Percentiles rank a stretch among this genome's conserved stretches.
Conservation (phyloP, 2,797 vertebrate genomes). For the Hoplostethus mediterraneus region DNA sequence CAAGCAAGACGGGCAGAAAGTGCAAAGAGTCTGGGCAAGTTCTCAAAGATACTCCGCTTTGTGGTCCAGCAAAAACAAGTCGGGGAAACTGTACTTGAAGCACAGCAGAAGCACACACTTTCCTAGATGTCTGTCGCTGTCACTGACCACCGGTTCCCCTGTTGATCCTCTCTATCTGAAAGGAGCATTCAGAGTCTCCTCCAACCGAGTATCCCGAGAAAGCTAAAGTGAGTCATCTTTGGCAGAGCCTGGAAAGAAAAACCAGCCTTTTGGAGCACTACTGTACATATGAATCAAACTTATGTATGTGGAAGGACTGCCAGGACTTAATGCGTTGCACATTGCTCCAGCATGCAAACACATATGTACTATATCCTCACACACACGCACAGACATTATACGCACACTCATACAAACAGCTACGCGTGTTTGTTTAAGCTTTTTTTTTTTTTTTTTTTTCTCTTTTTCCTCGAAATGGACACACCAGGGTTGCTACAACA, state of each 20-base stretch:
- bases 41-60: constrained; percentile 60
- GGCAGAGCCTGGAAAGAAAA: constrained; percentile 75
- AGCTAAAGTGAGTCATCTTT: constrained; percentile 82
- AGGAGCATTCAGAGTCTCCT: constrained; percentile 47
- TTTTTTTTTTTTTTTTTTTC: constrained; percentile 33
- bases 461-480: constrained; percentile 77
- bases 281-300: constrained; percentile 83
- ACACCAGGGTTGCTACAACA: constrained; percentile 86
- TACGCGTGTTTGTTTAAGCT: constrained; percentile 78
- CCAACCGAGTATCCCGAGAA: constrained; percentile 49
- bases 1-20: constrained; percentile 33
- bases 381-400: constrained; percentile 32
- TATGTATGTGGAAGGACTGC: constrained; percentile 76
- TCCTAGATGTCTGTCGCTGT: constrained; percentile 61
- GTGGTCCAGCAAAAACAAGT: constrained; percentile 58
- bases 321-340: constrained; percentile 85
- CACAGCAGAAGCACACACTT: constrained; percentile 44
- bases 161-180: constrained; percentile 59
- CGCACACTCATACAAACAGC: constrained; percentile 60
- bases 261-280: constrained; percentile 78
- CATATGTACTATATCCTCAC: constrained; percentile 68
- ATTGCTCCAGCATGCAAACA: constrained; percentile 81
- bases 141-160: constrained; percentile 52
- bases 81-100: constrained; percentile 59
- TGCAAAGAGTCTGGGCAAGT: constrained; percentile 54